phyloP scores from a whole-genome alignment of 2,113 vertebrate genomes.

The Poecile atricapillus region DNA sequence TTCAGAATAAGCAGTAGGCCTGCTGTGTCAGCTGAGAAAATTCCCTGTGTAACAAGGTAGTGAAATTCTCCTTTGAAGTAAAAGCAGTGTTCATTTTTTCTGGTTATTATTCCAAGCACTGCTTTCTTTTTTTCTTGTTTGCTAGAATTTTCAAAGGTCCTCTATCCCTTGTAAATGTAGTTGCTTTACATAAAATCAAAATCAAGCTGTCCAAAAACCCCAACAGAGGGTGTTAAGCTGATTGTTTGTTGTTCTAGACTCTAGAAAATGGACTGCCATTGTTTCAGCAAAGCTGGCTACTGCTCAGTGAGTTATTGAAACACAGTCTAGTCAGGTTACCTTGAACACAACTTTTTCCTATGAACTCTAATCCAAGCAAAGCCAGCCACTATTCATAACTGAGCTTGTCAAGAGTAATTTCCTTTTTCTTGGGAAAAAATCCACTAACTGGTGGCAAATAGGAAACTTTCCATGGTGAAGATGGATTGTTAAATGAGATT shows the following conservation, averaged over 20 bases:
- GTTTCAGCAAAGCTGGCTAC: neutral
- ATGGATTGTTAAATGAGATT: constrained; percentile 1
- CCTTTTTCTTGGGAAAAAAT: constrained; percentile 49
- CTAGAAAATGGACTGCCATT: neutral
- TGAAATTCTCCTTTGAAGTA: neutral
- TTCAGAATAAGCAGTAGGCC: neutral
- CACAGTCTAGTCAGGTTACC: neutral
- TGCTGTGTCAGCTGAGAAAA: neutral
- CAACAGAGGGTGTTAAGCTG: neutral
- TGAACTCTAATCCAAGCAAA: constrained; percentile 26
- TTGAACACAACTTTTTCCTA: constrained; percentile 35
- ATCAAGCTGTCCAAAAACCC: neutral
- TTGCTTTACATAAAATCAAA: neutral
- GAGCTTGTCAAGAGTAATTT: constrained; percentile 44
- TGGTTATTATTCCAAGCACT: neutral
- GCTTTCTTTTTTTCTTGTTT: neutral
- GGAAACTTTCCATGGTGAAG: constrained; percentile 7
- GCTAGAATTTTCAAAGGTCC: neutral
- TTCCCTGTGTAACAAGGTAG: neutral
- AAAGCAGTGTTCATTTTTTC: neutral
- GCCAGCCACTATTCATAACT: constrained; percentile 26
- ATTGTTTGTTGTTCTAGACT: neutral
- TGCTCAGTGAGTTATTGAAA: neutral
- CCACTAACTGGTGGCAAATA: constrained; percentile 4
- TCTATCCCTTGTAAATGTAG: neutral